These are phyloP conservation scores for Oligia fasciuncula DNA, from an alignment of 2,888 invertebrate species.

Conservation along the genomic window DNA sequence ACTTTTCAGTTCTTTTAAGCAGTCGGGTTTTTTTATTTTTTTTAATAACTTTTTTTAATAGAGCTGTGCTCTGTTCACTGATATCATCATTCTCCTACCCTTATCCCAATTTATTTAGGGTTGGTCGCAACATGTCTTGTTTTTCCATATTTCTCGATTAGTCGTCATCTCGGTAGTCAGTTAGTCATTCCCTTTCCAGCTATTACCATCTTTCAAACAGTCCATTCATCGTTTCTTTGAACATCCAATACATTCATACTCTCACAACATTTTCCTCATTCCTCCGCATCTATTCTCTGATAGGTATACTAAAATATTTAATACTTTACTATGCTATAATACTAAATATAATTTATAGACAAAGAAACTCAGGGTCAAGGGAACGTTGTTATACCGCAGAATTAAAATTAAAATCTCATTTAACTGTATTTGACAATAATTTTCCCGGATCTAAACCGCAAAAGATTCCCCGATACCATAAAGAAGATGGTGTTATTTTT, in stretches of 20 bases:
- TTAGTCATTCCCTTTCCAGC: background rate
- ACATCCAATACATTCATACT: background rate
- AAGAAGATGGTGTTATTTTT: conserved; percentile 29
- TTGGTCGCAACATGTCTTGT: background rate
- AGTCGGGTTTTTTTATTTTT: too few species aligned
- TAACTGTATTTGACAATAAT: background rate
- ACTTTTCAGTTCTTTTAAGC: too few species aligned
- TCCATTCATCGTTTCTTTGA: background rate
- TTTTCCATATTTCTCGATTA: background rate
- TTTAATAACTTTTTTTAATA: too few species aligned
- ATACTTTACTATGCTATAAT: background rate
- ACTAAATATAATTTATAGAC: conserved; percentile 5
- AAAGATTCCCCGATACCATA: conserved; percentile 7
- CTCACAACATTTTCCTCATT: background rate
- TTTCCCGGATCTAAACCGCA: conserved; percentile 25
- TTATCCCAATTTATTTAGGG: background rate
- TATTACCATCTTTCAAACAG: background rate
- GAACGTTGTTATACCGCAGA: conserved; percentile 1
- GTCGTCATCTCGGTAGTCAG: background rate
- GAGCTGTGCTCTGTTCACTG: conserved; percentile 5
- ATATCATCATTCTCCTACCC: background rate
- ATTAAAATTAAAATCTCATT: conserved; percentile 16
- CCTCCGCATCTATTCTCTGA: background rate
- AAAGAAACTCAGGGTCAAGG: conserved; percentile 32
- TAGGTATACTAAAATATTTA: background rate